These are phyloP conservation scores for Botia kubotai DNA, from an alignment of 2,797 vertebrate genomes.

Conservation along the genomic window DNA sequence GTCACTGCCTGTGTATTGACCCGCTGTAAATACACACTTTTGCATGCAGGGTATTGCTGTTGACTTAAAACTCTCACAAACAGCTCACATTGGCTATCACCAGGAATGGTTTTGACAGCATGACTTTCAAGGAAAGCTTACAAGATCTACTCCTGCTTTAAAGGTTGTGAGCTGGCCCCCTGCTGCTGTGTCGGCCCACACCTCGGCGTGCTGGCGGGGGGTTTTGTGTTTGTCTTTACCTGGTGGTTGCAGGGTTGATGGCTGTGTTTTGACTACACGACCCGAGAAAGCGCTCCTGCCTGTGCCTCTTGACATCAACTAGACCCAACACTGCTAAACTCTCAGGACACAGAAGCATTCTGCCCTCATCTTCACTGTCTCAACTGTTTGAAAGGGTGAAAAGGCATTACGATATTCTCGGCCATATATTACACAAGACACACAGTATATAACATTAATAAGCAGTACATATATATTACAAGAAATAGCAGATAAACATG, in stretches of 20 bases:
- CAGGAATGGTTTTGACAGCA: conserved; percentile 50
- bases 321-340: conserved; percentile 53
- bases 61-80: conserved; percentile 29
- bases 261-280: conserved; percentile 32
- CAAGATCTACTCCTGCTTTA: conserved; percentile 53
- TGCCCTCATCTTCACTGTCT: conserved; percentile 38
- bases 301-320: conserved; percentile 43
- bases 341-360: conserved; percentile 33
- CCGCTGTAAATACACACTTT: background rate
- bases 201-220: conserved; percentile 44
- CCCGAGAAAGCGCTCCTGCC: conserved; percentile 29
- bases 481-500: background rate
- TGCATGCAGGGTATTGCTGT: background rate
- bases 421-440: background rate
- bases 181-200: conserved; percentile 57
- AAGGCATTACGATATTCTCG: background rate
- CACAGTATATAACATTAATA: background rate
- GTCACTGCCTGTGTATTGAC: background rate
- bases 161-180: conserved; percentile 53
- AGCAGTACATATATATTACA: background rate
- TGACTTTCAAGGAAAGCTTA: conserved; percentile 40
- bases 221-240: conserved; percentile 55
- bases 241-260: conserved; percentile 25
- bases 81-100: conserved; percentile 5
- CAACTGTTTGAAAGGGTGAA: conserved; percentile 27